A percentile compares a stretch with the other conserved stretches of the same genome.
phyloP scores from a whole-genome alignment of 2,888 invertebrate species.

The Argyra leucocephala region DNA sequence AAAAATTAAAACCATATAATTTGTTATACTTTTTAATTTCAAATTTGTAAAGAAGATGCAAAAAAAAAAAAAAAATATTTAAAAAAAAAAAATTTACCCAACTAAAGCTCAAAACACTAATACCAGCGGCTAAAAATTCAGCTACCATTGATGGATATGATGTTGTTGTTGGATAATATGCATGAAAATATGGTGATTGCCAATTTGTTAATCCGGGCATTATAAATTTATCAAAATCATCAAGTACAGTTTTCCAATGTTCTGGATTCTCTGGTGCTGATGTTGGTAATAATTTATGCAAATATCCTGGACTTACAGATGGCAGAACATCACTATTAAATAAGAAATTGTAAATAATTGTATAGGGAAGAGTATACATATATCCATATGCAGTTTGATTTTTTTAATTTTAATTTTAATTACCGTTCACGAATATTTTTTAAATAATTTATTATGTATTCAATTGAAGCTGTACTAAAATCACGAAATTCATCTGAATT shows the following conservation, averaged over 20 bases:
- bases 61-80: too few relatives aligned
- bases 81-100: constrained; percentile 52
- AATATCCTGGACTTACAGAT: constrained; percentile 13
- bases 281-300: constrained; percentile 11
- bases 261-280: constrained; percentile 10
- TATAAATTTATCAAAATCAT: constrained; percentile 13
- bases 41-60: too few relatives aligned
- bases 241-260: constrained; percentile 9
- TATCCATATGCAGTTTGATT: too few relatives aligned
- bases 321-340: constrained; percentile 11
- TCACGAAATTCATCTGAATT: constrained; percentile 67
- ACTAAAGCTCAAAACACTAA: constrained; percentile 68
- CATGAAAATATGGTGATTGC: constrained; percentile 51
- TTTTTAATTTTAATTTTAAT: constrained; percentile 21
- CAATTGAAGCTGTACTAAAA: constrained; percentile 78
- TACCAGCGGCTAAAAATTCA: constrained; percentile 54
- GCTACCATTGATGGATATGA: constrained; percentile 47
- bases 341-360: neutral
- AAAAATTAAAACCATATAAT: too few relatives aligned
- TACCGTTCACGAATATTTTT: constrained; percentile 73
- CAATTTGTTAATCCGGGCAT: constrained; percentile 45
- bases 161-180: constrained; percentile 47
- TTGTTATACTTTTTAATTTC: too few relatives aligned
- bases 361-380: neutral
- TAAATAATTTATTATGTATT: constrained; percentile 80